Conservation (phyloP, 2,797 vertebrate genomes). For the Crenuchus spilurus region DNA sequence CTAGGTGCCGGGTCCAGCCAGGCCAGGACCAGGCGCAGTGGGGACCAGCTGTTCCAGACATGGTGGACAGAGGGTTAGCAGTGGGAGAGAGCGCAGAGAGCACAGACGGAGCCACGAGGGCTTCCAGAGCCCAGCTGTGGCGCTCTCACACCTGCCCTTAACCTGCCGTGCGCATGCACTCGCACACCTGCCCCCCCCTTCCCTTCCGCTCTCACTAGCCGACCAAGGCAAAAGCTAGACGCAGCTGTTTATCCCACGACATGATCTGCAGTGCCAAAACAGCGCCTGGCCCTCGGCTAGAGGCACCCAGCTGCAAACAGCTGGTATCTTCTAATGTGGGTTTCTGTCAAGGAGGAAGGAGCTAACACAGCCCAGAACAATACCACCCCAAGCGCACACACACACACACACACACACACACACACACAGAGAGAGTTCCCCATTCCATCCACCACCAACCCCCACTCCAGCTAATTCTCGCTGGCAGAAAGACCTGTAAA, state of each 20-base stretch:
- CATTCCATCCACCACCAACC: conserved; percentile 37
- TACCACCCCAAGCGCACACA: neutral
- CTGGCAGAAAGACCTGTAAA: conserved; percentile 74
- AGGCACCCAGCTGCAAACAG: conserved; percentile 48
- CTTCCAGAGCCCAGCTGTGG: conserved; percentile 61
- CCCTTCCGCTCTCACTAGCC: conserved; percentile 25
- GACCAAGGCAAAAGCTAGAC: conserved; percentile 32
- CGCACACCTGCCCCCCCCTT: conserved; percentile 50
- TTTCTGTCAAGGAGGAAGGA: conserved; percentile 36
- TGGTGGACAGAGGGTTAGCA: conserved; percentile 52
- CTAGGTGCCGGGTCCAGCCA: conserved; percentile 31
- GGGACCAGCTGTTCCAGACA: conserved; percentile 62
- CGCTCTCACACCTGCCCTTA: conserved; percentile 61
- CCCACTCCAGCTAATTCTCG: conserved; percentile 63
- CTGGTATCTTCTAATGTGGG: conserved; percentile 39
- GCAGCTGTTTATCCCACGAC: conserved; percentile 20
- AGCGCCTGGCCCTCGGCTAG: conserved; percentile 27
- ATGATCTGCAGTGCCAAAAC: too few relatives aligned
- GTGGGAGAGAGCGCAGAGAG: conserved; percentile 49
- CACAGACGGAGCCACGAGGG: conserved; percentile 47
- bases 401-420: conserved; percentile 22
- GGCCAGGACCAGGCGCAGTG: conserved; percentile 47
- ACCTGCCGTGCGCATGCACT: conserved; percentile 38
- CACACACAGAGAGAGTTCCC: conserved; percentile 12
- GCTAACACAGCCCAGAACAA: conserved; percentile 23